Evolutionary conservation across 2,888 invertebrate species (phyloP).

Genomic region (Epsilonema sp.): DNA sequence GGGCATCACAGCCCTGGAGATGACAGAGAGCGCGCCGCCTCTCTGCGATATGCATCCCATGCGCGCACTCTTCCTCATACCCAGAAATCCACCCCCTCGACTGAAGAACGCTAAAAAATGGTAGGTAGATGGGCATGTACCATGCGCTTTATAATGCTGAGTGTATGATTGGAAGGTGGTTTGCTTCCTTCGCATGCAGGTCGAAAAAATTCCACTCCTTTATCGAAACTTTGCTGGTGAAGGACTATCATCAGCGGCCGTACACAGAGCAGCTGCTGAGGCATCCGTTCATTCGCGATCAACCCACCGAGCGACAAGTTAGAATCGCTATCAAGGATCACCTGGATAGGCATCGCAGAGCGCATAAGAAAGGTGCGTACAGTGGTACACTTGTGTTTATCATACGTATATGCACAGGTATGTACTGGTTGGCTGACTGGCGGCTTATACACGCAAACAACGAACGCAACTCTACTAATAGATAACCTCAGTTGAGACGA

Average conservation of each 20-base stretch:
- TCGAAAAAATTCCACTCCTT: slow-evolving; percentile 84
- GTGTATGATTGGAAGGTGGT: not conserved
- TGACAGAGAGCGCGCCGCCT: slow-evolving; percentile 63
- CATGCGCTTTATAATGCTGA: not conserved
- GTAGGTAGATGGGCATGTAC: slow-evolving; percentile 24
- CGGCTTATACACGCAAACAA: too few relatives aligned
- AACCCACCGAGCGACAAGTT: slow-evolving; percentile 92
- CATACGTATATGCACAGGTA: not conserved
- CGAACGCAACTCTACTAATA: too few relatives aligned
- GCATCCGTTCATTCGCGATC: slow-evolving; percentile 93
- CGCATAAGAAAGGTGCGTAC: slow-evolving; percentile 37
- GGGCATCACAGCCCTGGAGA: slow-evolving; percentile 85
- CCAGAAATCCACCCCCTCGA: slow-evolving; percentile 88
- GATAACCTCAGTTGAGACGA: too few relatives aligned
- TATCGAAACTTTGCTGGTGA: slow-evolving; percentile 91
- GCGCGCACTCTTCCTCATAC: slow-evolving; percentile 93
- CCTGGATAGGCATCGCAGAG: slow-evolving; percentile 51
- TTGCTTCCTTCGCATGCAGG: slow-evolving; percentile 11
- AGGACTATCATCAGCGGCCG: slow-evolving; percentile 95
- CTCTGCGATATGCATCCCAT: slow-evolving; percentile 98
- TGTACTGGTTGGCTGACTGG: not conserved
- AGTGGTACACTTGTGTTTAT: not conserved
- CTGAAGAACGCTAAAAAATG: slow-evolving; percentile 45
- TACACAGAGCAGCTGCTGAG: slow-evolving; percentile 92
- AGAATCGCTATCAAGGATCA: slow-evolving; percentile 96